Evolutionary conservation across 1,140 invertebrate species (phyloP).

Genomic region (Wiebesia pumilae): DNA sequence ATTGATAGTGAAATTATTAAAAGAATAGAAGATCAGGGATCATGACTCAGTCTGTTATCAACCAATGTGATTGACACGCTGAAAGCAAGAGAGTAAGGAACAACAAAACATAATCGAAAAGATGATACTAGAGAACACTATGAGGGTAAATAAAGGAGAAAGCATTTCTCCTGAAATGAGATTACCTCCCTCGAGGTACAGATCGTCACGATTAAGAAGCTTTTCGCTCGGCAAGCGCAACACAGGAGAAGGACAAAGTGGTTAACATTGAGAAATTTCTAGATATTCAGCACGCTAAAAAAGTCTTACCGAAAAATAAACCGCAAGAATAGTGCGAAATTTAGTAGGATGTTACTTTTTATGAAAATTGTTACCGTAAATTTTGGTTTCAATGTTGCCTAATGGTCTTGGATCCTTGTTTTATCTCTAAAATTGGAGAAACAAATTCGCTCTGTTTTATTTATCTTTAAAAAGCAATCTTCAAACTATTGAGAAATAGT

Average conservation of each 20-base stretch:
- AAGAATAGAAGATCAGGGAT: not conserved
- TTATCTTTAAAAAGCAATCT: too few species aligned
- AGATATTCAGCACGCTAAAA: not conserved
- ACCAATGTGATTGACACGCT: not conserved
- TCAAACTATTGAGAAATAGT: not conserved
- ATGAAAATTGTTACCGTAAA: not conserved
- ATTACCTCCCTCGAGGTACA: conserved; percentile 41
- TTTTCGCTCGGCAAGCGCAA: conserved; percentile 7
- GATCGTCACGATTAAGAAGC: conserved; percentile 45
- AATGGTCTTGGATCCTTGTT: not conserved
- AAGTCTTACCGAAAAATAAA: not conserved
- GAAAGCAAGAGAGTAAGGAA: conserved; percentile 21
- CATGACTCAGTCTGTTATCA: not conserved
- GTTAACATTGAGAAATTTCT: conserved; percentile 38
- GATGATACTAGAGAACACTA: not conserved
- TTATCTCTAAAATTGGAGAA: not conserved
- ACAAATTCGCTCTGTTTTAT: not conserved
- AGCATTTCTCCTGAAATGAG: conserved; percentile 39
- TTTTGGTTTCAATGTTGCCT: not conserved
- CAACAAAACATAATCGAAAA: conserved; percentile 18
- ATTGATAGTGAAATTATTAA: conserved; percentile 18
- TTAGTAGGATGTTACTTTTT: not conserved
- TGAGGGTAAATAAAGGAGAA: not conserved
- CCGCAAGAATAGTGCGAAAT: not conserved
- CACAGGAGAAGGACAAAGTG: conserved; percentile 39